phyloP scores from a whole-genome alignment of 2,888 invertebrate genomes.

The Chrysolina oricalcia region DNA sequence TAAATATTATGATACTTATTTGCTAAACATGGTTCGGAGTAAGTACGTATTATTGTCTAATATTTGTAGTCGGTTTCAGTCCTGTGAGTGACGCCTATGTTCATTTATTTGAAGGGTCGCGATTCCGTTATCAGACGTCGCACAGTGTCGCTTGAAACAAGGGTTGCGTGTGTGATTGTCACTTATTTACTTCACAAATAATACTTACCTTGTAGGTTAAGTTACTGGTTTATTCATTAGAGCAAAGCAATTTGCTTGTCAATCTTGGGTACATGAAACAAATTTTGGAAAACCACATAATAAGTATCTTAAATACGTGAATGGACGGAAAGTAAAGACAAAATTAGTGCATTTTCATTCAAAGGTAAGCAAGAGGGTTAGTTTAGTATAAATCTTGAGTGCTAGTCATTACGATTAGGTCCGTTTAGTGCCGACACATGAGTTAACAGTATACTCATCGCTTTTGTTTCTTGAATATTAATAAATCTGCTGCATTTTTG shows the following conservation, averaged over 20 bases:
- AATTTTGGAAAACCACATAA: slow-evolving; percentile 34
- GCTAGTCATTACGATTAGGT: too few relatives aligned
- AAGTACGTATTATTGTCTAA: too few relatives aligned
- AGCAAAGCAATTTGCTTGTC: slow-evolving; percentile 39
- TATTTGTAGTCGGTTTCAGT: background rate
- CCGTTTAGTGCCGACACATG: too few relatives aligned
- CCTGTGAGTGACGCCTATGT: slow-evolving; percentile 29
- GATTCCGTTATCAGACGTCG: slow-evolving; percentile 47
- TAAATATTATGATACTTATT: too few relatives aligned
- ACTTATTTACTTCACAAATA: slow-evolving; percentile 55
- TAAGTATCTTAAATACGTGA: background rate
- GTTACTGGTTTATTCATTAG: slow-evolving; percentile 50
- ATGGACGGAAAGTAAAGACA: background rate
- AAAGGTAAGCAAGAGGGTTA: too few relatives aligned
- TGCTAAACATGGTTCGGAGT: too few relatives aligned
- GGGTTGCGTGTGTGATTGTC: slow-evolving; percentile 58
- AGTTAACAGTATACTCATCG: too few relatives aligned
- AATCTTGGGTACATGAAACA: slow-evolving; percentile 25
- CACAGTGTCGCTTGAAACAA: slow-evolving; percentile 47
- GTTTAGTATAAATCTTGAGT: too few relatives aligned
- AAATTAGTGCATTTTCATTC: background rate
- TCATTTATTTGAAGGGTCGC: slow-evolving; percentile 35
- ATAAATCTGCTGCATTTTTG: too few relatives aligned
- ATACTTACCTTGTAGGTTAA: slow-evolving; percentile 51
- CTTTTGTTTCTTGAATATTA: too few relatives aligned